A percentile compares a stretch with the other conserved stretches of the same genome.
Evolutionary conservation across 2,113 vertebrate species (phyloP).

Genomic region (Daboia siamensis): DNA sequence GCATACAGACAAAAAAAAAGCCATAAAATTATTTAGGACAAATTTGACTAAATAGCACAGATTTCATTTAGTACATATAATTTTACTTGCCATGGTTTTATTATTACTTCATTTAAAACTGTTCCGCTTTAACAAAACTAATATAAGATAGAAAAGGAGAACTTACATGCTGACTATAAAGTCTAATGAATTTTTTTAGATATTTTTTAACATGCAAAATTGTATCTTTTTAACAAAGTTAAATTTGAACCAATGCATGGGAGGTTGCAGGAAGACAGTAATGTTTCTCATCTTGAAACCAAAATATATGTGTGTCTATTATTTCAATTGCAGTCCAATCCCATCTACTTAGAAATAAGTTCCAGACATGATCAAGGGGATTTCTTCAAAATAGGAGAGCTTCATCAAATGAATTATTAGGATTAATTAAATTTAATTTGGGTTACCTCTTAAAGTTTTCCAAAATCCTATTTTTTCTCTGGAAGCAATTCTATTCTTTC

Average conservation of each 20-base stretch:
- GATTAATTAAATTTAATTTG: not conserved
- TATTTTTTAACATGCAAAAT: too few relatives aligned
- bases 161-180: too few relatives aligned
- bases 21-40: not conserved
- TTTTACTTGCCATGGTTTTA: too few relatives aligned
- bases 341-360: not conserved
- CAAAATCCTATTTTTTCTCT: too few relatives aligned
- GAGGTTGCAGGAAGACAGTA: not conserved
- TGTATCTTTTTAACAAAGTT: not conserved
- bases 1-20: slow-evolving; percentile 20
- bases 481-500: too few relatives aligned
- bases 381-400: not conserved
- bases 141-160: too few relatives aligned
- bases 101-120: not conserved
- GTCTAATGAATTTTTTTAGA: too few relatives aligned
- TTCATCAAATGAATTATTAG: not conserved
- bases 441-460: too few relatives aligned
- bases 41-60: not conserved
- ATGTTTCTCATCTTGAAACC: not conserved
- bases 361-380: not conserved
- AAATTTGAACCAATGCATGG: not conserved
- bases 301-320: not conserved
- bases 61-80: not conserved
- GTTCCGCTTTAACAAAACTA: not conserved
- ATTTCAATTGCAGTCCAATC: not conserved